Evolutionary conservation across 2,797 vertebrate species (phyloP), one percentile per base, ranked within the genome.

Genomic region (Sebastiscus tertius): DNA sequence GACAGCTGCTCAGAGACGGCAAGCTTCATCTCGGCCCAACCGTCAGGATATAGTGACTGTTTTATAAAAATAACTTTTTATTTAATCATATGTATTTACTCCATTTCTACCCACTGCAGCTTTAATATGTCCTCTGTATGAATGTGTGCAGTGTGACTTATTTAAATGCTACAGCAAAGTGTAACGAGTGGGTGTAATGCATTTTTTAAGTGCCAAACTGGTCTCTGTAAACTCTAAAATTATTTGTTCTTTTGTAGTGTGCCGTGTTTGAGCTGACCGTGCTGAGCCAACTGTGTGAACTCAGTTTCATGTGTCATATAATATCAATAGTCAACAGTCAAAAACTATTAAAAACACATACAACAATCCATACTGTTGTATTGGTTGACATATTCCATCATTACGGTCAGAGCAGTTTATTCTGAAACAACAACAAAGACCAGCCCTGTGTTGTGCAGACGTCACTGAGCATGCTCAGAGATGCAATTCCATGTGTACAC

Each of bases 51-150:
- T 39, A 39, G 36, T 0, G 36, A 39, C 36, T 2, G 12, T 39
- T 39, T 39, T 39, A 13, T 39, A 39, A 39, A 39, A 0, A 39
- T 39, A 39, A 42, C 39, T 16, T 42, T 0, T 42, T 0, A 16
- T 42, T 42, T 42, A 42, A 49, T 49, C 0, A 49, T 20, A 24
- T 24, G 24, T 24, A 49, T 49, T 49, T 49, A 18, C 46, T 49
- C 46, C 8, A 49, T 20, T 49, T 49, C 18, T 49, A 49, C 46
- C 46, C 0, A 49, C 18, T 49, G 46, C 46, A 20, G 46, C 46
- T 49, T 49, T 49, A 49, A 49, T 20, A 0, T 39, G 0, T 52
- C 27, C 18, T 52, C 27, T 31, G 27, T 52, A 13, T n/a, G 42
- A 31, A 52, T 52, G 42, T 31, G 9, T 61, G 18, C 27, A 49